Conservation (phyloP, 2,113 vertebrate genomes). For the Dicaeum eximium region DNA sequence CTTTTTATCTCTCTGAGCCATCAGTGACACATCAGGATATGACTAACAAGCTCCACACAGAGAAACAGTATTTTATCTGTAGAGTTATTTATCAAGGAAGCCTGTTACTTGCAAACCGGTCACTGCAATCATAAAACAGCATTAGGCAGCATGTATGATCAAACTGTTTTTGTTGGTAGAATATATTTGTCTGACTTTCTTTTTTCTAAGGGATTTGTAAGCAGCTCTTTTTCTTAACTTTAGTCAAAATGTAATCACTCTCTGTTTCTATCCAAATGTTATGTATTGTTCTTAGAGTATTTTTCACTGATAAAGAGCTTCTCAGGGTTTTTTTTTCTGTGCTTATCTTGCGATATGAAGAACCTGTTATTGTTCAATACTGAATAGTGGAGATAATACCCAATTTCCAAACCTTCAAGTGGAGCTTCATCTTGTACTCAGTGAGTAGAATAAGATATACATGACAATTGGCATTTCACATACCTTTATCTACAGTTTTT, state of each 20-base stretch:
- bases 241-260: constrained; percentile 1
- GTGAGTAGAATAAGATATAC: neutral
- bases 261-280: neutral
- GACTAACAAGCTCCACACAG: constrained; percentile 36
- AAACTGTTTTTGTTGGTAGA: constrained; percentile 4
- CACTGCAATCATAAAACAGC: neutral
- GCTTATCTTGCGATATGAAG: constrained; percentile 48
- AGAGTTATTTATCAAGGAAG: constrained; percentile 28
- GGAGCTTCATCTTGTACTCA: constrained; percentile 5
- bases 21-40: constrained; percentile 28
- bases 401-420: constrained; percentile 26
- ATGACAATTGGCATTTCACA: neutral
- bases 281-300: constrained; percentile 21
- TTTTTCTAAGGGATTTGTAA: neutral
- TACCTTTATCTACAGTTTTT: neutral
- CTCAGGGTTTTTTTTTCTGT: neutral
- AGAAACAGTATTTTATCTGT: constrained; percentile 23
- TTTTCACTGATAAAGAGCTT: constrained; percentile 32
- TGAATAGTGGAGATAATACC: constrained; percentile 10
- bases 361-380: constrained; percentile 21
- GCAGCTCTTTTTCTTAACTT: neutral
- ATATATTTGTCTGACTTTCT: neutral
- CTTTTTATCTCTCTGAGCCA: neutral
- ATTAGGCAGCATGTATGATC: constrained; percentile 1
- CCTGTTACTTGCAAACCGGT: constrained; percentile 2